Evolutionary conservation across 2,888 invertebrate species (phyloP).

Genomic region (Dryobotodes eremita): DNA sequence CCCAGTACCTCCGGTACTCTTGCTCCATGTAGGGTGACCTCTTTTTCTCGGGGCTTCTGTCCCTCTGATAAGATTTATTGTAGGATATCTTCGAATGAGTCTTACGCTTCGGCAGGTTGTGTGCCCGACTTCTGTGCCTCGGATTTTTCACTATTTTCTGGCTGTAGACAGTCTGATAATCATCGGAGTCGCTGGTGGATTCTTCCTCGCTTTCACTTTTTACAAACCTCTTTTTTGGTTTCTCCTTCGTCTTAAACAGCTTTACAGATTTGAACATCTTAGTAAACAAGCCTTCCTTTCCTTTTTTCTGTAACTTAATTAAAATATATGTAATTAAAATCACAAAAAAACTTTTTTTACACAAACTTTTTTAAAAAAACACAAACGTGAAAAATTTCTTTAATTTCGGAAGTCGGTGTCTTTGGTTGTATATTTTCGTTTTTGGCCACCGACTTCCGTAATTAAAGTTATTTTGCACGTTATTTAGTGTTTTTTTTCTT

Average conservation of each 20-base stretch:
- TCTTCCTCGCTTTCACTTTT: slow-evolving; percentile 64
- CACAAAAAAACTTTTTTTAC: slow-evolving; percentile 1
- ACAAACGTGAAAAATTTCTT: too few species aligned
- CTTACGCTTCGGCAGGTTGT: slow-evolving; percentile 56
- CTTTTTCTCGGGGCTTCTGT: slow-evolving; percentile 65
- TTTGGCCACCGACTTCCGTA: too few species aligned
- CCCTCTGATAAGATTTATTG: slow-evolving; percentile 59
- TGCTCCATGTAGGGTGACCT: slow-evolving; percentile 80
- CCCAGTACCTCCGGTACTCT: slow-evolving; percentile 80
- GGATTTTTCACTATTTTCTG: slow-evolving; percentile 65
- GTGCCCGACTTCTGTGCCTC: slow-evolving; percentile 40
- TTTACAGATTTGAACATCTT: slow-evolving; percentile 77
- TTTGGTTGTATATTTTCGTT: too few species aligned
- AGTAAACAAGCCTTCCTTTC: slow-evolving; percentile 75
- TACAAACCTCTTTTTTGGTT: slow-evolving; percentile 40
- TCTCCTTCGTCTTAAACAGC: slow-evolving; percentile 75
- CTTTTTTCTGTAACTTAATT: slow-evolving; percentile 64
- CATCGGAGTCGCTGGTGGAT: slow-evolving; percentile 75
- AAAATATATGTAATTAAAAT: slow-evolving; percentile 2
- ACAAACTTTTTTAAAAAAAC: too few species aligned
- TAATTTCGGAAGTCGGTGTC: too few species aligned
- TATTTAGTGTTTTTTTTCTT: too few species aligned
- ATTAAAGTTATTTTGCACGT: too few species aligned
- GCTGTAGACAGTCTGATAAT: slow-evolving; percentile 80
- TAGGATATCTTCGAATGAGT: slow-evolving; percentile 73